Evolutionary conservation across 30 jellyfish, hydroid and myxozoan genomes (phyloP).

Genomic region (Aurelia sp.): DNA sequence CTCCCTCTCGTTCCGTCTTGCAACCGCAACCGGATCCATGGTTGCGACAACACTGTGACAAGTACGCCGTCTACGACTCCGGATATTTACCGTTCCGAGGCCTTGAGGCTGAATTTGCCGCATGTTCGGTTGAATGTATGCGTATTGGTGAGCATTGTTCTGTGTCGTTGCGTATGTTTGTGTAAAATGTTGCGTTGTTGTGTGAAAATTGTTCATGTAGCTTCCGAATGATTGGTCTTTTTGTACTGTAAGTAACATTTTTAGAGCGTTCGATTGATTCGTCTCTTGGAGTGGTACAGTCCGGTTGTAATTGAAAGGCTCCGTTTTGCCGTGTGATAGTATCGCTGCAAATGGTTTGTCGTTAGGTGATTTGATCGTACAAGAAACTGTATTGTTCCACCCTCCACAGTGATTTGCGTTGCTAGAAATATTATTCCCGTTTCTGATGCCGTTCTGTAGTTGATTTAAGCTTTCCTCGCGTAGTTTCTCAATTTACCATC

Average conservation of each 20-base stretch:
- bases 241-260: constrained; percentile 37
- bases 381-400: background rate
- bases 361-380: no score
- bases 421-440: no score
- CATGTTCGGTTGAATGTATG: constrained; percentile 35
- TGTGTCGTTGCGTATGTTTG: constrained; percentile 22
- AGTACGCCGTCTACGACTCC: constrained; percentile 74
- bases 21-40: constrained; percentile 99
- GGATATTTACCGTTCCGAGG: constrained; percentile 33
- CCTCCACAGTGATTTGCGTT: background rate
- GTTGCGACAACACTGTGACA: constrained; percentile 93
- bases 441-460: no score
- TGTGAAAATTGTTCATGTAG: constrained; percentile 7
- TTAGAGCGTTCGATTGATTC: background rate
- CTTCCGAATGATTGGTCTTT: constrained; percentile 11
- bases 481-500: no score
- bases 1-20: constrained; percentile 94
- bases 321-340: no score
- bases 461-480: no score
- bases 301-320: no score
- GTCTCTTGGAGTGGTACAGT: background rate
- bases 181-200: constrained; percentile 10
- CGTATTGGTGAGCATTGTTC: constrained; percentile 15
- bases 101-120: constrained; percentile 33
- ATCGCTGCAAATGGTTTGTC: no score